A percentile compares a stretch with the other conserved stretches of the same genome.
Evolutionary conservation across 2,888 invertebrate genomes (phyloP).

Genomic region (Lomographa bimaculata): DNA sequence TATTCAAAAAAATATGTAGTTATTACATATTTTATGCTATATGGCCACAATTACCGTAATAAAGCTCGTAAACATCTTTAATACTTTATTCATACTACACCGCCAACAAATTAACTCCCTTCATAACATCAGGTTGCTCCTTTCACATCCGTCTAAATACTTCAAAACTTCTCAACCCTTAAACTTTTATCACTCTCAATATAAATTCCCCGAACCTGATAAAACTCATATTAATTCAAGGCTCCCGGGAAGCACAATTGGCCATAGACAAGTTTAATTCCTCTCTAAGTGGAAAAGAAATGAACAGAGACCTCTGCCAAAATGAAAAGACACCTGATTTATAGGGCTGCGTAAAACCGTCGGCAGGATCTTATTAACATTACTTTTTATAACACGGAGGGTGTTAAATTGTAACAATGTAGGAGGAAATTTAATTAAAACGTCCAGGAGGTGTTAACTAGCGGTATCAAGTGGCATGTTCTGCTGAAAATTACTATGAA

Average conservation of each 20-base stretch:
- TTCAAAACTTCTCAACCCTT: conserved; percentile 8
- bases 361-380: conserved; percentile 77
- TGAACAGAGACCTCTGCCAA: conserved; percentile 74
- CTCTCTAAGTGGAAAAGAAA: conserved; percentile 67
- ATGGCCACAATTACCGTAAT: too few relatives aligned
- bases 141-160: conserved; percentile 1
- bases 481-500: conserved; percentile 39
- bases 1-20: too few relatives aligned
- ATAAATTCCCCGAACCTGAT: conserved; percentile 21
- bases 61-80: too few relatives aligned
- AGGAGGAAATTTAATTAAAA: conserved; percentile 79
- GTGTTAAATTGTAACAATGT: conserved; percentile 77
- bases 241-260: conserved; percentile 54
- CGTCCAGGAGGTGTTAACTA: conserved; percentile 72
- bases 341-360: conserved; percentile 69
- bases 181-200: conserved; percentile 21
- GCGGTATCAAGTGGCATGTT: conserved; percentile 61
- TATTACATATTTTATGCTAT: too few relatives aligned
- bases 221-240: conserved; percentile 51
- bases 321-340: conserved; percentile 79
- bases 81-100: too few relatives aligned
- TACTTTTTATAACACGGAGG: conserved; percentile 77
- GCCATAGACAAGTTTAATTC: conserved; percentile 74
- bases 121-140: too few relatives aligned
- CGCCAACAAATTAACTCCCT: too few relatives aligned